These are phyloP conservation scores for Nysson spinosus DNA, from an alignment of 2,888 invertebrate species.

Conservation along the genomic window DNA sequence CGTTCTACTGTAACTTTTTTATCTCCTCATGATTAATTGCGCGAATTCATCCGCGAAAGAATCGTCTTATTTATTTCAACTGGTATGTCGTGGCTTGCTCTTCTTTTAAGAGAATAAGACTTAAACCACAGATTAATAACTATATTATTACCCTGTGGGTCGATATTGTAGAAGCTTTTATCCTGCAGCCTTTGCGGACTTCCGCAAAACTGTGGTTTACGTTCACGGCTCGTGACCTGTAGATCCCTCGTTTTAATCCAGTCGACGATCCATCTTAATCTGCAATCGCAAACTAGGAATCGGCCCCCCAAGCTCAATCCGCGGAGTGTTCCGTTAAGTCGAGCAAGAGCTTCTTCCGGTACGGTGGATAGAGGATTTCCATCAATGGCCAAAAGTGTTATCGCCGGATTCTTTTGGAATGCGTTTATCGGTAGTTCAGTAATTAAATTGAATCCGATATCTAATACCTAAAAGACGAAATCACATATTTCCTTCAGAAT, in stretches of 20 bases:
- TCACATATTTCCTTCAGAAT: not conserved
- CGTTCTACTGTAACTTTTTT: not conserved
- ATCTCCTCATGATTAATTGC: no score
- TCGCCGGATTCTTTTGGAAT: slow-evolving; percentile 88
- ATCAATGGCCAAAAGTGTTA: slow-evolving; percentile 92
- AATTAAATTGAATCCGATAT: slow-evolving; percentile 94
- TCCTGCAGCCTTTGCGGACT: slow-evolving; percentile 88
- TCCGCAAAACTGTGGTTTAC: slow-evolving; percentile 95
- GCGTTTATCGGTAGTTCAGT: slow-evolving; percentile 89
- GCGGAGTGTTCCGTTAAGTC: slow-evolving; percentile 89
- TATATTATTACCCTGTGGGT: slow-evolving; percentile 82
- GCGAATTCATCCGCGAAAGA: no score
- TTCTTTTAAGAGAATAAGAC: no score
- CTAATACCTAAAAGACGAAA: slow-evolving; percentile 83
- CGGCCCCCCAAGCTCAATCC: slow-evolving; percentile 93
- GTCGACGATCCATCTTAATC: slow-evolving; percentile 91
- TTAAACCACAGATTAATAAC: no score
- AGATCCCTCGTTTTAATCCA: slow-evolving; percentile 93
- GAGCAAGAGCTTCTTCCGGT: slow-evolving; percentile 86
- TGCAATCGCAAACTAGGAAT: slow-evolving; percentile 93
- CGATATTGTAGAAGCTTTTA: slow-evolving; percentile 91
- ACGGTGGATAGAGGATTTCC: slow-evolving; percentile 93
- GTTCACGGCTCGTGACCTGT: slow-evolving; percentile 94
- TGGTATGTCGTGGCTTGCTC: no score
- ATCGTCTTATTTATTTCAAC: no score